A percentile compares a stretch with the other conserved stretches of the same genome.
Evolutionary conservation across 2,797 vertebrate species (phyloP).

Genomic region (Gymnoscopelus braueri): DNA sequence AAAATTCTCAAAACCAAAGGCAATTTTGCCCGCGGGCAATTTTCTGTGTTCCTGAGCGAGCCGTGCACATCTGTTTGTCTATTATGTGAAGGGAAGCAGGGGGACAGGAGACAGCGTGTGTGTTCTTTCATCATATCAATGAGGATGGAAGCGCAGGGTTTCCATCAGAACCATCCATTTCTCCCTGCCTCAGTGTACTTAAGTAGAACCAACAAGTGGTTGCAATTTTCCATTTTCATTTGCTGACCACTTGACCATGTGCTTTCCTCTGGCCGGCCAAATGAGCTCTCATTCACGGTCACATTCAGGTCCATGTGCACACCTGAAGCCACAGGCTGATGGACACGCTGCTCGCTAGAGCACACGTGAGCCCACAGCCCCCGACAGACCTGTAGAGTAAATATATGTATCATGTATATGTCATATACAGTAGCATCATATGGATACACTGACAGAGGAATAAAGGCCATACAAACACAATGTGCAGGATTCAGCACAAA

Average conservation of each 20-base stretch:
- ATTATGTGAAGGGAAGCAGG: slow-evolving; percentile 43
- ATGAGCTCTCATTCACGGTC: slow-evolving; percentile 69
- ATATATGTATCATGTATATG: too few relatives aligned
- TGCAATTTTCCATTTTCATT: slow-evolving; percentile 87
- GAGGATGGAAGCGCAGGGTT: slow-evolving; percentile 63
- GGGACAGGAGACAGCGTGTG: slow-evolving; percentile 11
- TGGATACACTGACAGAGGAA: not conserved
- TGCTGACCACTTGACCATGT: slow-evolving; percentile 88
- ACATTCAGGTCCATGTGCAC: slow-evolving; percentile 53
- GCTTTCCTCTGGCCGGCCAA: slow-evolving; percentile 64
- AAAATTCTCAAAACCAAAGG: slow-evolving; percentile 63
- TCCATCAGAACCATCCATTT: slow-evolving; percentile 78
- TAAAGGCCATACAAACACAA: not conserved
- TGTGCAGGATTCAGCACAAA: not conserved
- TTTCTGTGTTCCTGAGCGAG: slow-evolving; percentile 52
- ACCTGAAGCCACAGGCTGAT: slow-evolving; percentile 36
- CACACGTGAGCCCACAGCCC: too few relatives aligned
- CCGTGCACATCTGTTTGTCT: slow-evolving; percentile 64
- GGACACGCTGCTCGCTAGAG: not conserved
- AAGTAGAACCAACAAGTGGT: slow-evolving; percentile 76
- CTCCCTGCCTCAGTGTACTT: slow-evolving; percentile 71
- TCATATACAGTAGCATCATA: not conserved
- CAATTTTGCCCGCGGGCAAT: slow-evolving; percentile 73
- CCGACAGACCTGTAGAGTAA: too few relatives aligned
- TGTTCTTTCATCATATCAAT: slow-evolving; percentile 77